Conservation (phyloP, 1,140 invertebrate species). For the Saccostrea cuccullata region DNA sequence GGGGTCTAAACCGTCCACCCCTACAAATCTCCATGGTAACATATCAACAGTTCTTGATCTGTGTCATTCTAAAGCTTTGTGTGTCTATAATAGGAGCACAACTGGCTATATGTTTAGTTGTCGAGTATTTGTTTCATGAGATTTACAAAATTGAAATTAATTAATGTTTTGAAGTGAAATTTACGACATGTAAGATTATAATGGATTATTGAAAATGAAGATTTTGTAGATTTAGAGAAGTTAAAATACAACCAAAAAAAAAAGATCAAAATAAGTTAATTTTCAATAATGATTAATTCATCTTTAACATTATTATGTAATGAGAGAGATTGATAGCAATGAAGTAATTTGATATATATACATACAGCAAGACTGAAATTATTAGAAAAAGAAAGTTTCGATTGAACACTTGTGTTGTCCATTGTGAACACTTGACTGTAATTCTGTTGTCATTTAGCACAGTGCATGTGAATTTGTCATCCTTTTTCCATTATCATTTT, state of each 20-base stretch:
- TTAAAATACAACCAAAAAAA: too few relatives aligned
- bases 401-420: not conserved
- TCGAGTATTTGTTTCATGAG: not conserved
- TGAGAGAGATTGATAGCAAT: too few relatives aligned
- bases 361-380: not conserved
- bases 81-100: not conserved
- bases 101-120: not conserved
- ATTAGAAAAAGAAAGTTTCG: not conserved
- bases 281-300: too few relatives aligned
- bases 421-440: not conserved
- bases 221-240: too few relatives aligned
- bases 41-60: not conserved
- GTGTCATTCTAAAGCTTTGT: not conserved
- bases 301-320: too few relatives aligned
- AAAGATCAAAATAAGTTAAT: too few relatives aligned
- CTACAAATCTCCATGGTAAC: conserved; percentile 40
- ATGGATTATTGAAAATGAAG: not conserved
- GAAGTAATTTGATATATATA: too few relatives aligned
- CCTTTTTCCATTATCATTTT: not conserved
- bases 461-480: not conserved
- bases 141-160: not conserved
- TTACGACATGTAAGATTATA: not conserved
- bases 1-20: conserved; percentile 55
- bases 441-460: not conserved
- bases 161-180: not conserved